Conservation (phyloP, 2,888 invertebrate species). For the Coecobrya sp. region DNA sequence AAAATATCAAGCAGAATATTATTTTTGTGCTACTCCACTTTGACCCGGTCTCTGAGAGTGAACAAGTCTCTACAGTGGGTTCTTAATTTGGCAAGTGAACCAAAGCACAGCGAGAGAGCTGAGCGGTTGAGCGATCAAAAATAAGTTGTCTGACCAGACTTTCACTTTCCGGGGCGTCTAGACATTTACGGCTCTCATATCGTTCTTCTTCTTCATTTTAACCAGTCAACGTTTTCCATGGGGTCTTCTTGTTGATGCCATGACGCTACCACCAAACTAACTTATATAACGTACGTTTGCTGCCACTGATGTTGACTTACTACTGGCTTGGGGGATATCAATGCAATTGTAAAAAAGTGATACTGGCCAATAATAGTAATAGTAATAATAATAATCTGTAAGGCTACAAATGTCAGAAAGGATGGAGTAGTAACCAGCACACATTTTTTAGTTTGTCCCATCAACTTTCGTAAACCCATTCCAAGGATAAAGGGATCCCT, state of each 20-base stretch:
- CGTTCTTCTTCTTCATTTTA: slow-evolving; percentile 56
- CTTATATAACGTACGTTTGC: neutral
- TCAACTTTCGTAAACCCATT: slow-evolving; percentile 5
- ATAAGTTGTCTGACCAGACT: slow-evolving; percentile 81
- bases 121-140: slow-evolving; percentile 80
- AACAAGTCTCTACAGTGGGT: slow-evolving; percentile 74
- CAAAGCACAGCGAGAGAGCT: slow-evolving; percentile 78
- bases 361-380: neutral
- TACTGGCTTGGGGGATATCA: slow-evolving; percentile 20
- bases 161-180: slow-evolving; percentile 81
- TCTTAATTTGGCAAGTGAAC: slow-evolving; percentile 81
- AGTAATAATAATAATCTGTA: slow-evolving; percentile 31
- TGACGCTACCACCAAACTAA: neutral
- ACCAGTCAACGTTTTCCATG: slow-evolving; percentile 66
- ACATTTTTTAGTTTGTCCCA: slow-evolving; percentile 7
- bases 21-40: slow-evolving; percentile 12
- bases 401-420: slow-evolving; percentile 24
- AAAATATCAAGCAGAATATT: neutral
- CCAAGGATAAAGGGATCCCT: neutral
- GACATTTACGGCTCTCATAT: slow-evolving; percentile 76
- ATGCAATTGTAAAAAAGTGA: slow-evolving; percentile 27
- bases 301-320: slow-evolving; percentile 23
- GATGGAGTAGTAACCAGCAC: neutral
- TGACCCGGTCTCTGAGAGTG: slow-evolving; percentile 32
- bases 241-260: slow-evolving; percentile 45